Percentiles rank a stretch among this genome's conserved stretches.
Evolutionary conservation across 2,888 invertebrate species (phyloP).

Genomic region (Sympetrum striolatum): DNA sequence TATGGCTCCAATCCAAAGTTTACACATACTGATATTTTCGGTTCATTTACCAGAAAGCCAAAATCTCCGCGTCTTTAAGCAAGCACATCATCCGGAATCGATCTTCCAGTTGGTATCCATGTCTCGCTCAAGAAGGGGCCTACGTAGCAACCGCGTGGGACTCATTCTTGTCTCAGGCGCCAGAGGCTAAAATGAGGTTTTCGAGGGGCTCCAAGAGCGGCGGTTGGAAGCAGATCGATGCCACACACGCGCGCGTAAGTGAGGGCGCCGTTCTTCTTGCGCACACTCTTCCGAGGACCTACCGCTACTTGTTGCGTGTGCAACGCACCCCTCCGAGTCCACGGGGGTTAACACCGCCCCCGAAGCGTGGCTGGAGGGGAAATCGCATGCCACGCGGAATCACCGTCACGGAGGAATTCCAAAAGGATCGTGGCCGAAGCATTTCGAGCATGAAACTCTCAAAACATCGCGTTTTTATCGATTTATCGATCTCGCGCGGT

Average conservation of each 20-base stretch:
- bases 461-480: conserved; percentile 30
- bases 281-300: background rate
- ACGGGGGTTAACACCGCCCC: background rate
- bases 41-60: no score
- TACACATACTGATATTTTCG: no score
- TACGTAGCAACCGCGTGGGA: background rate
- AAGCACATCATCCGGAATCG: no score
- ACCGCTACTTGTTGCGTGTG: background rate
- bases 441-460: background rate
- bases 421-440: background rate
- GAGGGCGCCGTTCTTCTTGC: background rate
- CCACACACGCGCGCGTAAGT: background rate
- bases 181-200: background rate
- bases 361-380: background rate
- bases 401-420: background rate
- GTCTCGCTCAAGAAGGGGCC: background rate
- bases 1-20: no score
- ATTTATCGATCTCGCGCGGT: conserved; percentile 5
- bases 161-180: background rate
- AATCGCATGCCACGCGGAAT: background rate
- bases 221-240: background rate
- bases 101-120: background rate
- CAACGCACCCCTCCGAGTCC: background rate
- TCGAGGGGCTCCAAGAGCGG: background rate
- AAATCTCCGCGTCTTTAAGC: no score